phyloP scores from a whole-genome alignment of 2,113 vertebrate species.

The Coracopsis vasa region DNA sequence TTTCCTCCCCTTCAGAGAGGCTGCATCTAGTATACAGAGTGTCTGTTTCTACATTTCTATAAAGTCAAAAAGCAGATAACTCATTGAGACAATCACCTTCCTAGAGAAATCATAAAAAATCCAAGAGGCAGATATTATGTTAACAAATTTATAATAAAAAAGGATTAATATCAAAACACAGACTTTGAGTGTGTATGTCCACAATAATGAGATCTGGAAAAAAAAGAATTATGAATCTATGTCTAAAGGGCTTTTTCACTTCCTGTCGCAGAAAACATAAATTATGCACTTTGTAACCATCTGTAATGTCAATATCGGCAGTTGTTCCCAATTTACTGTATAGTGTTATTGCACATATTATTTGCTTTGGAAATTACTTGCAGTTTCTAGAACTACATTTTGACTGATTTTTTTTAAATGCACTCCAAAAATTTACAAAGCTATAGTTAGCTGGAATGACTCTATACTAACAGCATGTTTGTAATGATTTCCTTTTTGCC shows the following conservation, averaged over 20 bases:
- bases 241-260: slow-evolving; percentile 49
- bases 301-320: slow-evolving; percentile 71
- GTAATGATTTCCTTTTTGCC: slow-evolving; percentile 10
- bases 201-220: slow-evolving; percentile 10
- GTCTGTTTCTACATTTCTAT: background rate
- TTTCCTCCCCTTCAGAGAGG: background rate
- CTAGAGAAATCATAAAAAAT: background rate
- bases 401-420: background rate
- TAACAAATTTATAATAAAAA: slow-evolving; percentile 1
- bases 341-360: slow-evolving; percentile 50
- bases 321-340: slow-evolving; percentile 66
- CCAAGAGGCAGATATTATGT: background rate
- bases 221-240: slow-evolving; percentile 25
- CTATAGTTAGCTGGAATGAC: background rate
- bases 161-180: slow-evolving; percentile 29
- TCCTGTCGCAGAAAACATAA: slow-evolving; percentile 66
- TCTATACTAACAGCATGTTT: background rate
- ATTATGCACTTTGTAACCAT: slow-evolving; percentile 72
- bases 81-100: background rate
- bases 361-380: slow-evolving; percentile 69
- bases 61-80: background rate
- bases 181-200: background rate
- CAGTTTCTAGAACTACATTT: slow-evolving; percentile 59
- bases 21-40: background rate
- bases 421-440: slow-evolving; percentile 18